Evolutionary conservation across 2,113 vertebrate species (phyloP).

Genomic region (Ceyx cyanopectus): DNA sequence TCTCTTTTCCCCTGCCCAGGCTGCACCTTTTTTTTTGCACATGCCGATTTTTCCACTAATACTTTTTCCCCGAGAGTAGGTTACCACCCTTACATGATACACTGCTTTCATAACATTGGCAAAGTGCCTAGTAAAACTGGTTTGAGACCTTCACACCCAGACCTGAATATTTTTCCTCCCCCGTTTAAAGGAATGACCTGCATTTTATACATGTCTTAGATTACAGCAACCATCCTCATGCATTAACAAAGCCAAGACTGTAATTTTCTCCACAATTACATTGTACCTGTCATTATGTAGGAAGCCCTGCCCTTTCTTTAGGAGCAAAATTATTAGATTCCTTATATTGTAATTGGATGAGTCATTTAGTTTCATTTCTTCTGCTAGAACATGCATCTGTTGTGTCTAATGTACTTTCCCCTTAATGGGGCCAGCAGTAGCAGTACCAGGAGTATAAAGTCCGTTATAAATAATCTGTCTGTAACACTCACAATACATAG

Average conservation of each 20-base stretch:
- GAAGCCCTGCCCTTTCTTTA: conserved; percentile 5
- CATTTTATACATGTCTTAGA: background rate
- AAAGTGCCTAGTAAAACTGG: background rate
- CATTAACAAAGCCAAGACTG: background rate
- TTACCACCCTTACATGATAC: background rate
- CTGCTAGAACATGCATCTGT: background rate
- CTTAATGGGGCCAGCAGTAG: background rate
- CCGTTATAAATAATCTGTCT: background rate
- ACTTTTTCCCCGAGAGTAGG: background rate
- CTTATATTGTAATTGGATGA: background rate
- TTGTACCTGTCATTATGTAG: background rate
- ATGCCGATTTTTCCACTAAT: background rate
- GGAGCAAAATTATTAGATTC: background rate
- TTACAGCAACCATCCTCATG: background rate
- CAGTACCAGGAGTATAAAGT: background rate
- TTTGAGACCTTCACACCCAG: conserved; percentile 5
- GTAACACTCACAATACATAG: background rate
- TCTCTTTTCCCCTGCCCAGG: background rate
- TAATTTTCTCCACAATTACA: background rate
- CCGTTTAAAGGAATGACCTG: background rate
- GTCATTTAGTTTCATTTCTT: conserved; percentile 2
- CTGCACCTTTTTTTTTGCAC: background rate
- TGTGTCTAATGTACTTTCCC: background rate
- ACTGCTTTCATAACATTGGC: background rate
- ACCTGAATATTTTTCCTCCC: background rate